Percentiles rank a stretch among this genome's conserved stretches.
These are phyloP conservation scores for Callionymus lyra DNA, from an alignment of 2,113 vertebrate species.

Conservation along the genomic window DNA sequence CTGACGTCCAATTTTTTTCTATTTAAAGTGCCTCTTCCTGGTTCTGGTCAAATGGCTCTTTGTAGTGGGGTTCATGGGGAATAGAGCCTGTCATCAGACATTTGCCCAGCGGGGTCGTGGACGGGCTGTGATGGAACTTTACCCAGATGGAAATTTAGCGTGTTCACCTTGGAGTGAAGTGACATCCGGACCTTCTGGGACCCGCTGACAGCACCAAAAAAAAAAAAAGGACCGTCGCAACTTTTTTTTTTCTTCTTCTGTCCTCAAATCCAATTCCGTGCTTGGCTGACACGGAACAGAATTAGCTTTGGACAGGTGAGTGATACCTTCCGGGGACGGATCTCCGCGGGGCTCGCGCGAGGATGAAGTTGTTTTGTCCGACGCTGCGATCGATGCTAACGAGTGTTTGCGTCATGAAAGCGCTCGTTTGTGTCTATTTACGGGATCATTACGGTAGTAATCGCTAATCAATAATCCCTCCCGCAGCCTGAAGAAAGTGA, in stretches of 20 bases:
- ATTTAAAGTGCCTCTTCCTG: conserved; percentile 15
- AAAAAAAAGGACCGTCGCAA: no score
- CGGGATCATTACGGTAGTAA: conserved; percentile 46
- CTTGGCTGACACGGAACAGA: conserved; percentile 58
- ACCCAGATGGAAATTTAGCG: conserved; percentile 38
- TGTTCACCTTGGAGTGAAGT: conserved; percentile 56
- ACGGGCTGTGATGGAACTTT: conserved; percentile 44
- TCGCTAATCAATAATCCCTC: conserved; percentile 59
- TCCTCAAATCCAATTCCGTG: conserved; percentile 61
- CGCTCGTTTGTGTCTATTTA: conserved; percentile 28
- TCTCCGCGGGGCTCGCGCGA: conserved; percentile 12
- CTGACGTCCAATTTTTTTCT: conserved; percentile 16
- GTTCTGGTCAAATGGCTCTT: conserved; percentile 17
- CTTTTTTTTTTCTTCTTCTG: no score
- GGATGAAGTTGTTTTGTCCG: conserved; percentile 28
- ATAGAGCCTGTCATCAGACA: conserved; percentile 51
- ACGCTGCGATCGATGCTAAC: conserved; percentile 24
- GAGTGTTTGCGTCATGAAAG: conserved; percentile 24
- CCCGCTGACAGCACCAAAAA: no score
- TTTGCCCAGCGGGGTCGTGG: conserved; percentile 37
- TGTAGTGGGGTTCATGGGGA: conserved; percentile 26
- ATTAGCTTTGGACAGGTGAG: conserved; percentile 66
- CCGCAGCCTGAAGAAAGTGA: conserved; percentile 37
- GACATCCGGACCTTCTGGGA: conserved; percentile 35
- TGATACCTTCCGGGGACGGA: conserved; percentile 50